These are phyloP conservation scores for Ceramica pisi DNA, from an alignment of 2,888 invertebrate genomes.

Conservation along the genomic window DNA sequence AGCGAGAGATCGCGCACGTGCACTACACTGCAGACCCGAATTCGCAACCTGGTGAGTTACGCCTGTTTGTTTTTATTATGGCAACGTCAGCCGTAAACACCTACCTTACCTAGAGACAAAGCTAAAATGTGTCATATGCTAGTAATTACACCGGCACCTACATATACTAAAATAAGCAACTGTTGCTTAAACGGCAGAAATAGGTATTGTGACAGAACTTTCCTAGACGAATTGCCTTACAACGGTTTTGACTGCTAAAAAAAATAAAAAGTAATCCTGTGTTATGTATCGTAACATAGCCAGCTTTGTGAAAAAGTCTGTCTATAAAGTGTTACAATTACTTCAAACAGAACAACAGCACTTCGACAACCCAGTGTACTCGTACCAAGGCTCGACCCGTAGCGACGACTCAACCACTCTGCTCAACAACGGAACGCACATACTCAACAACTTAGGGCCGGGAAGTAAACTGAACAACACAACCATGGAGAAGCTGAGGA, in stretches of 20 bases:
- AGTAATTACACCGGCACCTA: too few species aligned
- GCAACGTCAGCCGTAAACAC: too few species aligned
- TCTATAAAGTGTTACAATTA: not conserved
- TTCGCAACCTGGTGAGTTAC: constrained; percentile 89
- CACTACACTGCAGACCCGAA: constrained; percentile 96
- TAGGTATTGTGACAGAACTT: too few species aligned
- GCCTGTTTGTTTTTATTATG: too few species aligned
- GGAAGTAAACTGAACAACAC: constrained; percentile 90
- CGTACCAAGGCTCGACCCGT: constrained; percentile 91
- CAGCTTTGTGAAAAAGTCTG: not conserved
- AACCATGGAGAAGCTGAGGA: constrained; percentile 91
- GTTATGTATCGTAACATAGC: too few species aligned
- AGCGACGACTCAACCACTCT: constrained; percentile 90
- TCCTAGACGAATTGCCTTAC: too few species aligned
- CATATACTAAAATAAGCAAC: too few species aligned
- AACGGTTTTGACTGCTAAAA: too few species aligned
- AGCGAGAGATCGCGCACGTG: constrained; percentile 96
- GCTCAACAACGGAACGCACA: constrained; percentile 90
- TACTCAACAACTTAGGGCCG: constrained; percentile 91
- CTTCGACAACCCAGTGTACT: constrained; percentile 98
- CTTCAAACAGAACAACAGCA: constrained; percentile 93
- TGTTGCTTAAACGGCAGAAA: too few species aligned
- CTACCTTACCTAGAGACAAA: too few species aligned
- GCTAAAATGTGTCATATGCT: too few species aligned
- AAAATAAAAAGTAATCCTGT: too few species aligned